A percentile compares a stretch with the other conserved stretches of the same genome.
phyloP scores from a whole-genome alignment of 1,140 invertebrate genomes.

The Neodiprion fabricii region DNA sequence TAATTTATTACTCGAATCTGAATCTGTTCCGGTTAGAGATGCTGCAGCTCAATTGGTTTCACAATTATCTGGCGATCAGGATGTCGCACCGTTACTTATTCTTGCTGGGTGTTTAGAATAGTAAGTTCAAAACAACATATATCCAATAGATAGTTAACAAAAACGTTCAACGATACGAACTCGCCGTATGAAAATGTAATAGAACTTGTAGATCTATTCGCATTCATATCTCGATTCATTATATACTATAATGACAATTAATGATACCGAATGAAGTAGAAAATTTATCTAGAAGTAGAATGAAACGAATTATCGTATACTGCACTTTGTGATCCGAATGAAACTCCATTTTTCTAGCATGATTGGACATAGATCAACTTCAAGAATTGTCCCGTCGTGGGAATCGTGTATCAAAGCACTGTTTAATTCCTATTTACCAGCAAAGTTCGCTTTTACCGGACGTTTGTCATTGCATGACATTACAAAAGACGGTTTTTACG shows the following conservation, averaged over 20 bases:
- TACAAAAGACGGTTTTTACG: conserved; percentile 58
- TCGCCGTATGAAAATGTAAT: no score
- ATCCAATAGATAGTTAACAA: conserved; percentile 9
- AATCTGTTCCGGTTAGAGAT: conserved; percentile 37
- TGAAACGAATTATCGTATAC: no score
- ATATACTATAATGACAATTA: no score
- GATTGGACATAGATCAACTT: conserved; percentile 57
- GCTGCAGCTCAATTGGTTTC: conserved; percentile 41
- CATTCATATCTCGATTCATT: no score
- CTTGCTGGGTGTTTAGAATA: conserved; percentile 43
- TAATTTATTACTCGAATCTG: conserved; percentile 28
- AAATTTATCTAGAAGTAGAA: no score
- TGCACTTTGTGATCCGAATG: no score
- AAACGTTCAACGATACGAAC: not conserved
- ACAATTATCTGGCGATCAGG: conserved; percentile 34
- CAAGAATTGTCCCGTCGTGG: conserved; percentile 60
- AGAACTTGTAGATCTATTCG: no score
- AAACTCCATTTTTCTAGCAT: conserved; percentile 49
- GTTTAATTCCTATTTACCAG: conserved; percentile 61
- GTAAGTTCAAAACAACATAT: conserved; percentile 30
- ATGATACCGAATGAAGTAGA: no score
- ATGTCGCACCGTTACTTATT: conserved; percentile 36
- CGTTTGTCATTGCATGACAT: conserved; percentile 62
- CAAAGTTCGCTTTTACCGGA: conserved; percentile 65
- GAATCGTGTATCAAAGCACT: conserved; percentile 61